Conservation (phyloP, 2,797 vertebrate genomes). For the Margarornis squamiger region DNA sequence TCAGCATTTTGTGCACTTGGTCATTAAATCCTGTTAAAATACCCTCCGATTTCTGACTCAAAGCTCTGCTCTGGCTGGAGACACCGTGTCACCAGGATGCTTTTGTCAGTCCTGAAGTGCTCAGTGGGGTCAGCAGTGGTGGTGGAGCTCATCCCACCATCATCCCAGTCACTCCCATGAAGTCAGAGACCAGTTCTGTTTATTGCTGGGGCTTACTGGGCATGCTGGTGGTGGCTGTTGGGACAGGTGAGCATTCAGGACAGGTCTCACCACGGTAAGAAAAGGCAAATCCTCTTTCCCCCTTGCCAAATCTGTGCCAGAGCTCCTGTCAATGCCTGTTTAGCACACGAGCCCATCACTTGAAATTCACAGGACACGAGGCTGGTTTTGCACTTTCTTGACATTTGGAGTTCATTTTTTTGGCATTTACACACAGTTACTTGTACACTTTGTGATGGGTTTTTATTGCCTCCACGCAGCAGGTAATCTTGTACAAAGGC, state of each 20-base stretch:
- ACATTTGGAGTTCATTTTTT: not conserved
- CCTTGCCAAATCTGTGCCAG: not conserved
- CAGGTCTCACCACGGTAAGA: rapidly evolving
- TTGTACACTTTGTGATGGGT: not conserved
- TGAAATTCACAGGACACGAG: not conserved
- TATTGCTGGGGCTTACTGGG: rapidly evolving
- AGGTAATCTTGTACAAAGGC: not conserved
- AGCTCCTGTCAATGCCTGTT: rapidly evolving
- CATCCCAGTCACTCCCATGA: not conserved
- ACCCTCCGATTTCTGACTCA: not conserved
- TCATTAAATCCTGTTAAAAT: not conserved
- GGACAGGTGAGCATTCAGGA: not conserved
- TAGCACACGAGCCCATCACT: rapidly evolving
- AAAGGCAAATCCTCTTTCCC: rapidly evolving
- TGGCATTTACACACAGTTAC: not conserved
- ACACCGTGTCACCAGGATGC: rapidly evolving
- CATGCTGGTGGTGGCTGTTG: not conserved
- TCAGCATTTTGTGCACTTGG: not conserved
- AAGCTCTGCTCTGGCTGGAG: not conserved
- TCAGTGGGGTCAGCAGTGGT: not conserved
- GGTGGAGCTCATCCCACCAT: not conserved
- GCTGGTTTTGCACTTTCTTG: not conserved
- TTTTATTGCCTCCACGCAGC: not conserved
- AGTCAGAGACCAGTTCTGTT: rapidly evolving
- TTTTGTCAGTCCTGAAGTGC: not conserved